Conservation (phyloP, 2,888 invertebrate genomes). For the Nymphalis urticae region DNA sequence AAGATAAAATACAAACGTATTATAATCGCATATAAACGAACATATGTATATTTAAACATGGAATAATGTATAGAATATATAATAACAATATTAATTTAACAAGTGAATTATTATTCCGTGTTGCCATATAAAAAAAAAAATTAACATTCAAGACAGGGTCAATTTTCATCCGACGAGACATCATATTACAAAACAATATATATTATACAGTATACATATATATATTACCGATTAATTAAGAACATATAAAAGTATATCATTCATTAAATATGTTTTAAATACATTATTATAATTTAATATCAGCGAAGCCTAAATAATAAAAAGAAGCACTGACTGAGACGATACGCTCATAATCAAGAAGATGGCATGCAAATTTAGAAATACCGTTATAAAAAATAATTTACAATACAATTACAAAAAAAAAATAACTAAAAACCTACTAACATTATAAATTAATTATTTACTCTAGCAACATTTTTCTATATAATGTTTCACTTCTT, state of each 20-base stretch:
- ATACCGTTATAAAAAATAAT: constrained; percentile 29
- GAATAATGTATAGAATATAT: constrained; percentile 37
- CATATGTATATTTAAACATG: constrained; percentile 32
- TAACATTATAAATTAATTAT: not conserved
- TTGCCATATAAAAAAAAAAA: not conserved
- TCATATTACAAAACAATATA: constrained; percentile 15
- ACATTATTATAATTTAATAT: constrained; percentile 32
- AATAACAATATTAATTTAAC: not conserved
- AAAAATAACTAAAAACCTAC: not conserved
- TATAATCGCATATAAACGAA: constrained; percentile 10
- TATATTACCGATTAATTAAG: not conserved
- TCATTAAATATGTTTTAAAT: constrained; percentile 3
- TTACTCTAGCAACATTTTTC: too few species aligned
- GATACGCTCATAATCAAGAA: constrained; percentile 46
- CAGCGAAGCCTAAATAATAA: constrained; percentile 78
- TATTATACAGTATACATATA: not conserved
- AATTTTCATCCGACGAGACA: constrained; percentile 58
- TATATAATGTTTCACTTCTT: too few species aligned
- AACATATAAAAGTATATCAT: constrained; percentile 1
- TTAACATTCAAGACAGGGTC: constrained; percentile 56
- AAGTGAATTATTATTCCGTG: constrained; percentile 4
- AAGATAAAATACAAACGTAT: constrained; percentile 35
- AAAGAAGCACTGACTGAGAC: constrained; percentile 62
- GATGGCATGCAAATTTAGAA: constrained; percentile 44
- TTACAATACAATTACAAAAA: constrained; percentile 18